Evolutionary conservation across 2,888 invertebrate genomes (phyloP).

Genomic region (Hypolimnas misippus): DNA sequence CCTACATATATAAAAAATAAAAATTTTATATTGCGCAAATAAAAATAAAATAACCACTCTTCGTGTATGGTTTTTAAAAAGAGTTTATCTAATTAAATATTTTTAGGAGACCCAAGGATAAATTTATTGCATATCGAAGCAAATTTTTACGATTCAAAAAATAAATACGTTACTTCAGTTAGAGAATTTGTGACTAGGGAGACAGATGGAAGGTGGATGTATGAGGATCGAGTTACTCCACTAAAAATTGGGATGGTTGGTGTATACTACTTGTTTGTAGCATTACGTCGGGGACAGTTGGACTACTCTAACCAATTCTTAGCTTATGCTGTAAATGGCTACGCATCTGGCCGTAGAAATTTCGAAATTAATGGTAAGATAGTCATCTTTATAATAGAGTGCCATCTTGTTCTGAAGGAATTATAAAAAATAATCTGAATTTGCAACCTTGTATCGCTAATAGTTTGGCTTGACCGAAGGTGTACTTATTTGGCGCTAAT

Average conservation of each 20-base stretch:
- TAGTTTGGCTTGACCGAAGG: no score
- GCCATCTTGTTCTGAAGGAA: no score
- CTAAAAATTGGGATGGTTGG: conserved; percentile 82
- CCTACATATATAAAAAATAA: no score
- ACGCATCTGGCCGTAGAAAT: not conserved
- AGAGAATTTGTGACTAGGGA: conserved; percentile 16
- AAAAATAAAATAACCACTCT: no score
- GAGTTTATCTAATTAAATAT: no score
- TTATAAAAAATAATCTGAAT: no score
- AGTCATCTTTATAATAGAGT: not conserved
- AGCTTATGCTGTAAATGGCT: conserved; percentile 2
- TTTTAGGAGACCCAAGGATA: conserved; percentile 32
- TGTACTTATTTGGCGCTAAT: no score
- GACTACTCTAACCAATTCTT: conserved; percentile 56
- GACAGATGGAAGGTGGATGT: conserved; percentile 77
- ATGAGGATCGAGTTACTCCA: conserved; percentile 66
- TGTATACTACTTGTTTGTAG: conserved; percentile 85
- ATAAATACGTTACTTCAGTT: not conserved
- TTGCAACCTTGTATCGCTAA: no score
- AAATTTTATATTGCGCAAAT: no score
- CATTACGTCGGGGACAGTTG: conserved; percentile 69
- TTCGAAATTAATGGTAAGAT: not conserved
- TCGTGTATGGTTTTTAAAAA: no score
- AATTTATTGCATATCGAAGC: conserved; percentile 26
- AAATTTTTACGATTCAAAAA: conserved; percentile 4